phyloP scores from a whole-genome alignment of 2,113 vertebrate species.

The Rhadina sibilatrix region DNA sequence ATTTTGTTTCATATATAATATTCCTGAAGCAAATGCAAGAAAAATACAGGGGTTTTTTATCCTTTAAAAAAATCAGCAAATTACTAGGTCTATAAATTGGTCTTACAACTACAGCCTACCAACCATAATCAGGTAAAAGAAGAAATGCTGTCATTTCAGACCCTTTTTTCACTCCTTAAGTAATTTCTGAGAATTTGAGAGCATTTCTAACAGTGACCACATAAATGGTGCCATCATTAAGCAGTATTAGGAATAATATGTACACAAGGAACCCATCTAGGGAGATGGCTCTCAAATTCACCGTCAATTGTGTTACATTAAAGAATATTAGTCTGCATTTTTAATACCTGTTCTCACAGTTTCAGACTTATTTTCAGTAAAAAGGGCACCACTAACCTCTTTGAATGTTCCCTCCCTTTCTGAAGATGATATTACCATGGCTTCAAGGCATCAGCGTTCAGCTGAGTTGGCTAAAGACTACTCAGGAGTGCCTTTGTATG shows the following conservation, averaged over 20 bases:
- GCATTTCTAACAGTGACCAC: background rate
- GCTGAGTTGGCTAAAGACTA: background rate
- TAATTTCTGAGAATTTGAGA: background rate
- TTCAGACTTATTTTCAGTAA: background rate
- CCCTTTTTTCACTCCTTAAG: background rate
- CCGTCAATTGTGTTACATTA: background rate
- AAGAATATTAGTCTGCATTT: background rate
- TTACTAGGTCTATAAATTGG: background rate
- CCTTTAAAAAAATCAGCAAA: background rate
- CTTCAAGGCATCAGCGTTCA: background rate
- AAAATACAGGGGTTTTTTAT: accelerated
- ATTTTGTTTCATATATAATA: background rate
- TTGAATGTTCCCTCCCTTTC: background rate
- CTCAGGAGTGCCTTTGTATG: background rate
- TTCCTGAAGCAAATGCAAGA: background rate
- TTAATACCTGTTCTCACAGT: background rate
- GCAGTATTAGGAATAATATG: background rate
- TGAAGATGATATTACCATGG: background rate
- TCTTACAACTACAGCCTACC: background rate
- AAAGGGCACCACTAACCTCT: background rate
- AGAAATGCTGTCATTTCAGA: background rate
- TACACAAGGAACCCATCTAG: background rate
- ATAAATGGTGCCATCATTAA: background rate
- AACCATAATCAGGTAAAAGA: background rate
- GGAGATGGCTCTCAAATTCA: background rate